phyloP scores from a whole-genome alignment of 2,113 vertebrate species.

The human region DNA sequence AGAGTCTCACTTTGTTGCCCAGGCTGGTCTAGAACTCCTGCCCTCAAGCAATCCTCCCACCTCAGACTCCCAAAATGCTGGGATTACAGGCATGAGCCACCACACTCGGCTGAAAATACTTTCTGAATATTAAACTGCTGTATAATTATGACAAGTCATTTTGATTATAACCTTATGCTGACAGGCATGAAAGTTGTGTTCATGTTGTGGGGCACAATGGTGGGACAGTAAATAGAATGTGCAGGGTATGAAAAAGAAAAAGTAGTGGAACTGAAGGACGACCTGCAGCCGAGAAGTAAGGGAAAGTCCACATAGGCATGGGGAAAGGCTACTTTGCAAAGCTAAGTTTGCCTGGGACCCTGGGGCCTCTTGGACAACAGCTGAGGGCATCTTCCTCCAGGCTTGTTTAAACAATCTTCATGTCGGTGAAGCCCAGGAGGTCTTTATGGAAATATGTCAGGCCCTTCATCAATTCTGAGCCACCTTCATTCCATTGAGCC shows the following conservation, averaged over 20 bases:
- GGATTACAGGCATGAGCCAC: too few species aligned
- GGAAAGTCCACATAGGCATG: rapidly evolving
- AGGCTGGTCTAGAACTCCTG: too few species aligned
- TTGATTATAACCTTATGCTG: rapidly evolving
- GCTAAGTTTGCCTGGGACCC: not conserved
- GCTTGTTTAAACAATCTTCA: not conserved
- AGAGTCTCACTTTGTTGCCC: too few species aligned
- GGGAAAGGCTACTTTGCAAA: not conserved
- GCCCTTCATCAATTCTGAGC: not conserved
- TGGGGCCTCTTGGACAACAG: too few species aligned
- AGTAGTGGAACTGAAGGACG: not conserved
- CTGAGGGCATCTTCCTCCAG: not conserved
- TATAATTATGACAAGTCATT: not conserved
- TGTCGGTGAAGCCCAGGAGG: not conserved
- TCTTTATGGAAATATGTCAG: not conserved
- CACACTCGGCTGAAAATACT: not conserved
- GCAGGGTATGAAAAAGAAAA: not conserved
- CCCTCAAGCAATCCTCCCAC: too few species aligned
- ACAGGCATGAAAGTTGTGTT: not conserved
- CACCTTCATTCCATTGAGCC: not conserved
- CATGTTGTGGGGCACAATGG: rapidly evolving
- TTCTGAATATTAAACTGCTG: not conserved
- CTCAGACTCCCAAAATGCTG: too few species aligned
- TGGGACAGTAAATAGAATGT: not conserved
- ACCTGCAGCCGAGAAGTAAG: not conserved